Conservation (phyloP, 2,797 vertebrate genomes). For the Galaxias olidus region DNA sequence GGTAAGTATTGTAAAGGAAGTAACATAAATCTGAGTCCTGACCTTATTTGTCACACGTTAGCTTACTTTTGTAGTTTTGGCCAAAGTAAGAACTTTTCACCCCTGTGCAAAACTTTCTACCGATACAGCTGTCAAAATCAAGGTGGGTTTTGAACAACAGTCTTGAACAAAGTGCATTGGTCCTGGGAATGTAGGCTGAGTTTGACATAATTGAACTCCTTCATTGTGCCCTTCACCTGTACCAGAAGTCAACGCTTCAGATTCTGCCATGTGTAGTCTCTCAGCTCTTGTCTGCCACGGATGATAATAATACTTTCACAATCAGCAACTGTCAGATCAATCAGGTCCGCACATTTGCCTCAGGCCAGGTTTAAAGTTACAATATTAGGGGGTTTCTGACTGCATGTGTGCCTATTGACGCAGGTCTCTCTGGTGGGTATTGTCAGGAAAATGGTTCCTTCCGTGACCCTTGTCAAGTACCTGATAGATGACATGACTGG, state of each 20-base stretch:
- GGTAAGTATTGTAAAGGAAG: background rate
- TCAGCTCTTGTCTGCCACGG: slow-evolving; percentile 58
- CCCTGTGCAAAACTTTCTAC: background rate
- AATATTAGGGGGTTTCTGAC: background rate
- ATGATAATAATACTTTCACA: slow-evolving; percentile 25
- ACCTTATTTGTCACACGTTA: too few relatives aligned
- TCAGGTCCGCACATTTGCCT: slow-evolving; percentile 46
- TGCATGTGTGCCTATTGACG: background rate
- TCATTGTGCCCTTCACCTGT: background rate
- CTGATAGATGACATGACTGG: slow-evolving; percentile 70
- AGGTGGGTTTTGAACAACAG: too few relatives aligned
- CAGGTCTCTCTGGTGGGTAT: slow-evolving; percentile 66
- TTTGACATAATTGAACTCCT: background rate
- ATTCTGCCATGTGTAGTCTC: slow-evolving; percentile 64
- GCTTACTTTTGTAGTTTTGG: too few relatives aligned
- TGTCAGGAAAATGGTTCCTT: slow-evolving; percentile 36
- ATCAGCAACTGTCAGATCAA: slow-evolving; percentile 43
- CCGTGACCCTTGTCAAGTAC: slow-evolving; percentile 40
- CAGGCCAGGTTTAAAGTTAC: background rate
- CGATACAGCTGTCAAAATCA: background rate
- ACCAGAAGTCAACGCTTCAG: slow-evolving; percentile 34
- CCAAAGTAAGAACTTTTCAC: too few relatives aligned
- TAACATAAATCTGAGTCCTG: background rate
- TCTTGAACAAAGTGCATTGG: background rate
- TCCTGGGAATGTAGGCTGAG: background rate